These are phyloP conservation scores for Ctenosaura bakeri DNA, from an alignment of 2,797 vertebrate species.

Conservation along the genomic window DNA sequence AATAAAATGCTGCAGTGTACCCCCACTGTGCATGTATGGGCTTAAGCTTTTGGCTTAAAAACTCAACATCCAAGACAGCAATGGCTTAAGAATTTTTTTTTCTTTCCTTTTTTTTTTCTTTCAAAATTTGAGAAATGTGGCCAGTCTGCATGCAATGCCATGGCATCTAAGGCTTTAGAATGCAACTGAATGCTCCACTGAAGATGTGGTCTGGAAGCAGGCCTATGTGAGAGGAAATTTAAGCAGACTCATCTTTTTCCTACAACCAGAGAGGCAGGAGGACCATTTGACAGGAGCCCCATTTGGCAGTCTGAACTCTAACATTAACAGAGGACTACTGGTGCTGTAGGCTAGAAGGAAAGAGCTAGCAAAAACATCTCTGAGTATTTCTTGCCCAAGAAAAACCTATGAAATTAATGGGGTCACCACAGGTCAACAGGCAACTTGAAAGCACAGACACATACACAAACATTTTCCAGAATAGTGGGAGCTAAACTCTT, in stretches of 20 bases:
- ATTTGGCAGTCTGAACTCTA: neutral
- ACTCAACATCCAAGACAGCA: neutral
- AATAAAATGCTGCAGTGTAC: neutral
- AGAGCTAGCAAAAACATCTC: too few relatives aligned
- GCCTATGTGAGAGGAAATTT: neutral
- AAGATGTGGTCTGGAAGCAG: neutral
- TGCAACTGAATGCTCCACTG: neutral
- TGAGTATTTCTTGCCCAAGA: too few relatives aligned
- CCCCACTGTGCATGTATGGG: neutral
- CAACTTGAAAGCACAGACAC: too few relatives aligned
- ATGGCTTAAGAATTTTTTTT: neutral
- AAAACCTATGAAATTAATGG: too few relatives aligned
- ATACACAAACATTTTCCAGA: neutral
- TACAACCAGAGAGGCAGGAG: neutral
- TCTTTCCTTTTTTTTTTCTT: neutral
- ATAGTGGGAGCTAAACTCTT: neutral
- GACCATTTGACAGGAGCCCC: neutral
- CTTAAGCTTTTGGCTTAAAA: neutral
- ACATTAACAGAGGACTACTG: neutral
- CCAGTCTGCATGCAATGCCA: neutral
- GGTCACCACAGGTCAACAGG: too few relatives aligned
- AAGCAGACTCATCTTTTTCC: neutral
- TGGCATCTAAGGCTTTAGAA: neutral
- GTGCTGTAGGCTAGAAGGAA: too few relatives aligned
- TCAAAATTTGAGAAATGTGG: neutral